These are phyloP conservation scores for Rhagoletis zephyria DNA, from an alignment of 1,140 invertebrate species.

Conservation along the genomic window DNA sequence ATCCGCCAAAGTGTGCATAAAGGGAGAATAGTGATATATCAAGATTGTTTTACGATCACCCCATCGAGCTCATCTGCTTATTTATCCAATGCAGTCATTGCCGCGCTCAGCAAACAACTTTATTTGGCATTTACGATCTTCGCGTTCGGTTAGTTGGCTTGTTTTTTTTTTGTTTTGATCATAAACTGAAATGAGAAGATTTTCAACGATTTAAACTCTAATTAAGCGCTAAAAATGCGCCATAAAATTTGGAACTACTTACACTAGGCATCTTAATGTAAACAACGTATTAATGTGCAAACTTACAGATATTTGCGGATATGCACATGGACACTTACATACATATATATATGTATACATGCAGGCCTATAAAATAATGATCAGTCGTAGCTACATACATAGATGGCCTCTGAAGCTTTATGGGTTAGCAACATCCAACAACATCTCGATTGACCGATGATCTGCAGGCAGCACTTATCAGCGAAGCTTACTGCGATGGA, in stretches of 20 bases:
- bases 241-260: slow-evolving; percentile 33
- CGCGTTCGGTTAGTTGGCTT: neutral
- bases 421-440: neutral
- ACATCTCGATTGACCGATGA: neutral
- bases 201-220: slow-evolving; percentile 45
- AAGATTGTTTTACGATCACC: neutral
- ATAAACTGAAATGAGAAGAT: slow-evolving; percentile 39
- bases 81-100: neutral
- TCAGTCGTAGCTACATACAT: no score
- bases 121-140: slow-evolving; percentile 33
- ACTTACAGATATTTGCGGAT: neutral
- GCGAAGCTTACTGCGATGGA: neutral
- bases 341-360: neutral
- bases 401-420: neutral
- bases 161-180: neutral
- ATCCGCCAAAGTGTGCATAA: no score
- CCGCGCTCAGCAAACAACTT: neutral
- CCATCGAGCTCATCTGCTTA: neutral
- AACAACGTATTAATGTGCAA: neutral
- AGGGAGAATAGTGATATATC: neutral
- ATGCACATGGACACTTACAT: neutral
- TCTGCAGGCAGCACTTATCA: neutral
- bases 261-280: neutral
- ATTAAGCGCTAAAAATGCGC: slow-evolving; percentile 45
- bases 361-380: neutral